Conservation (phyloP, 2,113 vertebrate genomes). For the Origma solitaria region DNA sequence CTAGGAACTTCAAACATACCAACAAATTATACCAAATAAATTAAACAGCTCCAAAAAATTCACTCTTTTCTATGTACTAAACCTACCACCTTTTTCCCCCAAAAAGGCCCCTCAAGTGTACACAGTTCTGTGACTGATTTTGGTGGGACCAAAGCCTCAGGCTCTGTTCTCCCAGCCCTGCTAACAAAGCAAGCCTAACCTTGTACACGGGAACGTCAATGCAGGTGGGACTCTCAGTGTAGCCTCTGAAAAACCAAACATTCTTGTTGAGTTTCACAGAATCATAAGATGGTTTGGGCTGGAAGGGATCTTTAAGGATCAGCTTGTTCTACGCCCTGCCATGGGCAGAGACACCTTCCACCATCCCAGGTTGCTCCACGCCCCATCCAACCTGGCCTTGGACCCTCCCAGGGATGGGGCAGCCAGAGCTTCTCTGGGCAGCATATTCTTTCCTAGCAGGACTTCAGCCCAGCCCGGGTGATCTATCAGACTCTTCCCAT, state of each 20-base stretch:
- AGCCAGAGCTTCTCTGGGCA: not conserved
- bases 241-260: not conserved
- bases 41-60: not conserved
- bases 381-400: rapidly evolving
- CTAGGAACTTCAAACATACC: not conserved
- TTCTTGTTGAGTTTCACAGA: not conserved
- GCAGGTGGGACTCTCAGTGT: not conserved
- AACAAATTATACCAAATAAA: not conserved
- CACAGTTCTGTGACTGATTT: not conserved
- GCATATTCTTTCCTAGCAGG: not conserved
- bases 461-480: rapidly evolving
- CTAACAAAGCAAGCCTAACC: not conserved
- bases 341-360: not conserved
- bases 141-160: not conserved
- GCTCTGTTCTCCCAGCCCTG: not conserved
- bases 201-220: rapidly evolving
- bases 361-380: rapidly evolving
- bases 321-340: rapidly evolving
- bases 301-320: not conserved
- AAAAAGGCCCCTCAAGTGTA: not conserved
- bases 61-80: not conserved
- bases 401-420: not conserved
- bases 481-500: not conserved
- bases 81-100: not conserved
- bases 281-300: rapidly evolving